Evolutionary conservation across 2,797 vertebrate genomes (phyloP), one percentile per base, ranked within the genome.

Genomic region (Myotis pilosus): DNA sequence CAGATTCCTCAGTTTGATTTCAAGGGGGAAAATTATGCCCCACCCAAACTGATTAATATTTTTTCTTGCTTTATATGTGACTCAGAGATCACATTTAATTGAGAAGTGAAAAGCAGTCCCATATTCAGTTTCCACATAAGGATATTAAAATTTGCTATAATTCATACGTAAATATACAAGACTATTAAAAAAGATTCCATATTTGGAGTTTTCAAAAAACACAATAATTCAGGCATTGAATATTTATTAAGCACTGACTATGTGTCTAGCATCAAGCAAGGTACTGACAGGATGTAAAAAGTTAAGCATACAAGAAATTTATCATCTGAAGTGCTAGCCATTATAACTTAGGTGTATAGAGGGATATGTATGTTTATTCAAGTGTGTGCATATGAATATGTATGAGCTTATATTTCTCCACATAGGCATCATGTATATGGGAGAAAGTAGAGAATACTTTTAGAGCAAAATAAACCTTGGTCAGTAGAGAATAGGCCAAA

Each of bases 171-270:
- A 72, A 86, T 71, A 83, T 16, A 74, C 2, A 82, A 86, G 25
- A 89, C 49, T 81, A 84, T 82, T 55, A 69, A 23, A 22, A 22
- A 86, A 11, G 49, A 13, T 5, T 76, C 7, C 9, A 1, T 75
- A 95, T 38, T 44, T 79, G 95, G 69, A 62, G 30, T 86, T 95
- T 94, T 51, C 3, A 62, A 84, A 72, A 91, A 87, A 75, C 8
- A 47, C 1, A 87, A 36, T 41, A 19, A 80, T 74, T 90, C 13
- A 79, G 51, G 44, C 19, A n/a, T 5, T 89, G 10, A 75, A 75
- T 17, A 68, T 62, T 86, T 88, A 69, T 47, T 88, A 62, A 76
- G 6, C 22, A 38, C 30, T 49, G 41, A 88, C 36, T 92, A 19
- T 76, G n/a, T 47, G 33, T 51, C 69, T 66, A 38, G 22, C 23